A percentile compares a stretch with the other conserved stretches of the same genome.
phyloP scores from a whole-genome alignment of 2,888 invertebrate species.

The Chouioia cunea region DNA sequence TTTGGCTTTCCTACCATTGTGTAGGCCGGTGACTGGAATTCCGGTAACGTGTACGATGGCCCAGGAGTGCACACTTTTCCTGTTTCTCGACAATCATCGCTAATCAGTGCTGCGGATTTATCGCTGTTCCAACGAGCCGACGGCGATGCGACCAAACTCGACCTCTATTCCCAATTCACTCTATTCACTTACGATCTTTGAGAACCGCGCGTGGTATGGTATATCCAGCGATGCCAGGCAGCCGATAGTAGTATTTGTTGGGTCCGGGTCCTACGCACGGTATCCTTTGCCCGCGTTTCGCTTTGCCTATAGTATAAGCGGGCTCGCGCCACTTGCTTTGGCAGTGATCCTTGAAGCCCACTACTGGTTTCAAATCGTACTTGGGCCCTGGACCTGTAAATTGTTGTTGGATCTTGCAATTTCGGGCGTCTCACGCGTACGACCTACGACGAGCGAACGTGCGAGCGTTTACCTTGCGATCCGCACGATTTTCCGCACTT shows the following conservation, averaged over 20 bases:
- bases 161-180: too few relatives aligned
- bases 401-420: too few relatives aligned
- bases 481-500: constrained; percentile 17
- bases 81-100: not conserved
- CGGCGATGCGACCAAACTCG: too few relatives aligned
- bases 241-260: constrained; percentile 68
- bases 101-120: too few relatives aligned
- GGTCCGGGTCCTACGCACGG: constrained; percentile 67
- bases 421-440: too few relatives aligned
- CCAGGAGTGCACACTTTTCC: constrained; percentile 29
- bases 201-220: constrained; percentile 19
- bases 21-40: constrained; percentile 25
- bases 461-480: constrained; percentile 13
- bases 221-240: constrained; percentile 25
- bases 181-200: constrained; percentile 11
- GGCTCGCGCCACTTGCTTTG: constrained; percentile 74
- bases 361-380: constrained; percentile 74
- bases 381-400: constrained; percentile 72
- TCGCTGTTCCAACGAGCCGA: too few relatives aligned
- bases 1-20: constrained; percentile 18
- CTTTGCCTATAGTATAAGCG: constrained; percentile 74
- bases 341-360: constrained; percentile 76
- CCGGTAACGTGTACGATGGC: constrained; percentile 36
- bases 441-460: not conserved
- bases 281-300: constrained; percentile 48